Evolutionary conservation across 2,113 vertebrate genomes (phyloP).

Genomic region (Morone saxatilis): DNA sequence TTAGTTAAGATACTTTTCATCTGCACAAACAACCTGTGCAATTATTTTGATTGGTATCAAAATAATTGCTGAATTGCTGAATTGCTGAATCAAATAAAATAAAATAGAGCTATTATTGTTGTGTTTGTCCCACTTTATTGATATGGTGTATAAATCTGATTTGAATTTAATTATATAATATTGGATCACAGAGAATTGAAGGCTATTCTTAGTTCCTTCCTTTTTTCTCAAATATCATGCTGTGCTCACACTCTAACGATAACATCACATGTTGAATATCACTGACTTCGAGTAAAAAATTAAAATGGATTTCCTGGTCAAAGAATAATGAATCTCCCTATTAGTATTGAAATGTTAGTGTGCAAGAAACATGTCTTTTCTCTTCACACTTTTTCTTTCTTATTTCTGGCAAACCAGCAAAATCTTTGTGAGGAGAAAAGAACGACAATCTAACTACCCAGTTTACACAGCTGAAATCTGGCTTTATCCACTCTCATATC

Average conservation of each 20-base stretch:
- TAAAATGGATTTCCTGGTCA: background rate
- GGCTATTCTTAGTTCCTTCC: background rate
- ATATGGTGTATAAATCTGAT: background rate
- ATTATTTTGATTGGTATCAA: background rate
- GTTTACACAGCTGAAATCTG: constrained; percentile 37
- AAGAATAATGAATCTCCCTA: background rate
- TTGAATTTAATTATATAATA: background rate
- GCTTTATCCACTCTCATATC: constrained; percentile 44
- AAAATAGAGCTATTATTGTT: background rate
- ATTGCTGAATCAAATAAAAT: no score
- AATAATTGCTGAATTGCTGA: no score
- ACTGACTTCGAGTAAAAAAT: background rate
- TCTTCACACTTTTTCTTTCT: background rate
- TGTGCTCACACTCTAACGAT: background rate
- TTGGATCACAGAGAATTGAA: background rate
- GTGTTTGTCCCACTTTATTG: background rate
- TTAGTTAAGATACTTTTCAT: background rate
- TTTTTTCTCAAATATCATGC: background rate
- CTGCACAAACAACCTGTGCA: background rate
- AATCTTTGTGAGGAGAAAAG: constrained; percentile 21
- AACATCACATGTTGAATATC: background rate
- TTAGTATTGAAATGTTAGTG: background rate
- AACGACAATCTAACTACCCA: constrained; percentile 14
- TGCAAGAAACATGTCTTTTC: background rate
- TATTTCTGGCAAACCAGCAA: constrained; percentile 23